Evolutionary conservation across 2,888 invertebrate genomes (phyloP), one percentile per base, ranked within the genome.

Genomic region (Cosmopolites sordidus): DNA sequence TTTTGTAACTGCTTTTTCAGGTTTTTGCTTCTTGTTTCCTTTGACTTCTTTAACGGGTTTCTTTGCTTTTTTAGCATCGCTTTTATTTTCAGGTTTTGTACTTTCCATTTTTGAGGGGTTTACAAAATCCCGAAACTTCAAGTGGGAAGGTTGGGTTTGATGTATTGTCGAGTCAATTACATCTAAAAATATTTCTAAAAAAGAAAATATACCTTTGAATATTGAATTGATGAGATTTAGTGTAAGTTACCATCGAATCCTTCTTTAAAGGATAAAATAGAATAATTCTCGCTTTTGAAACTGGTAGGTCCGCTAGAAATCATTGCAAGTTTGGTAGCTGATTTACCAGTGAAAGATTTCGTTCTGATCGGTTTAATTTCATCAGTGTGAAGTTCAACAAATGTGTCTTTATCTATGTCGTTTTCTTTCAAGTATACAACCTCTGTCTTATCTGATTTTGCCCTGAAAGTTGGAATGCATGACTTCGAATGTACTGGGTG

Each of bases 381-480:
- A 12, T 33, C n/a, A 11, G 12, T 9, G 11, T 12, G n/a, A 12
- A 12, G n/a, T 33, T 33, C 33, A 12, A 33, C n/a, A 11, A 33
- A 33, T 33, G 5, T 11, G 3, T 33, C 33, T 6, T 33, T 3
- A 27, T 51, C 54, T 11, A 57, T 22, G 30, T 61, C 59, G n/a
- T 37, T 43, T 46, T 56, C 49, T 46, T 43, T 56, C 0, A 59
- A 29, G 43, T 58, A 62, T 33, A 62, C 41, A 5, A 58, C 17
- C 22, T 58, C 59, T 5, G 56, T 51, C 48, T 62, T 64, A 12
- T 62, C 60, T 8, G 47, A 16, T 51, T 60, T 64, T 4, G 62
- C 63, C 15, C 63, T 64, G 38, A 39, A 52, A 51, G 16, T 44
- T n/a, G n/a, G n/a, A n/a, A 16, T 22, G 22, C 3, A 22, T 22